Percentiles rank a stretch among this genome's conserved stretches.
phyloP scores from a whole-genome alignment of 2,113 vertebrate species.

The Clarias magur region DNA sequence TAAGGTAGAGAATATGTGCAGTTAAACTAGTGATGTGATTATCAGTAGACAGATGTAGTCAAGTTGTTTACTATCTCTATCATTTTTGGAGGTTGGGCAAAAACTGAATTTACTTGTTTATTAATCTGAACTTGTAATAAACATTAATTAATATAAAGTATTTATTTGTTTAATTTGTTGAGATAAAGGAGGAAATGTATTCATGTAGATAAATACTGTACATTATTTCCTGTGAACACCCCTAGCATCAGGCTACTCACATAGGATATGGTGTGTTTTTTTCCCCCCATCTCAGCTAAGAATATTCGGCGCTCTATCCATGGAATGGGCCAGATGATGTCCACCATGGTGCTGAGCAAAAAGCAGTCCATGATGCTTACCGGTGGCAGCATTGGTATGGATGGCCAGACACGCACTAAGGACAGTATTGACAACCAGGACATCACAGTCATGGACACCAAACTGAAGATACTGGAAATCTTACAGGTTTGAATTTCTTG shows the following conservation, averaged over 20 bases:
- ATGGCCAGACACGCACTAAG: conserved; percentile 77
- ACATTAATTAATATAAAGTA: neutral
- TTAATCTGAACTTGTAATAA: neutral
- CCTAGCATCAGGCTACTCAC: neutral
- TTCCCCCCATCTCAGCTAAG: conserved; percentile 72
- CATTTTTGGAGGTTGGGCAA: neutral
- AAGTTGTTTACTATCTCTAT: neutral
- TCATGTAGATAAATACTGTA: neutral
- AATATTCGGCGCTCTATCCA: conserved; percentile 93
- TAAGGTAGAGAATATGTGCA: neutral
- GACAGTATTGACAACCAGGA: conserved; percentile 85
- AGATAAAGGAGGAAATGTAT: neutral
- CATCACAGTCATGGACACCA: conserved; percentile 97
- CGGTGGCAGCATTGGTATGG: conserved; percentile 65
- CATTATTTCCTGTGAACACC: neutral
- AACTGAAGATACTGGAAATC: conserved; percentile 96
- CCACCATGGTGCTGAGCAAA: conserved; percentile 95
- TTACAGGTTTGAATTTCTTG: conserved; percentile 79
- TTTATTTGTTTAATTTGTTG: neutral
- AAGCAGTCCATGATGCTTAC: conserved; percentile 85
- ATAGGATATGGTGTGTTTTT: neutral
- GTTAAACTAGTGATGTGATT: neutral
- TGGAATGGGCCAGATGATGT: conserved; percentile 96
- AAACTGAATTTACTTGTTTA: neutral
- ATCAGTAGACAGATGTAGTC: neutral